These are phyloP conservation scores for Bombus terrestris DNA, from an alignment of 1,140 invertebrate species.

Conservation along the genomic window DNA sequence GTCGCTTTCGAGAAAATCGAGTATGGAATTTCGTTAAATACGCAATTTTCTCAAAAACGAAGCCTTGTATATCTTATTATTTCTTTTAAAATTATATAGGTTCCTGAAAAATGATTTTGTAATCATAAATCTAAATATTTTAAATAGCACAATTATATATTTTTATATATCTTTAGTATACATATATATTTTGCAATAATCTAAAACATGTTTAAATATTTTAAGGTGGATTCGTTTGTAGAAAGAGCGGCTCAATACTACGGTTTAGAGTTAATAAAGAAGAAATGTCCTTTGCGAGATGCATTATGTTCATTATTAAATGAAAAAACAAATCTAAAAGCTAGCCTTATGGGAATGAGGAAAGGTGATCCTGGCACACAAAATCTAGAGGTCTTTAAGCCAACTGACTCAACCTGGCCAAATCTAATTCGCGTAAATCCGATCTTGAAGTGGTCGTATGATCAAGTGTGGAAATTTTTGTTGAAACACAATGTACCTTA, in stretches of 20 bases:
- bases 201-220: background rate
- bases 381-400: constrained; percentile 84
- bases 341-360: constrained; percentile 94
- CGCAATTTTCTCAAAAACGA: no score
- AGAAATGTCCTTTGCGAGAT: constrained; percentile 88
- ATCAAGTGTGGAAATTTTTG: constrained; percentile 95
- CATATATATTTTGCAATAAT: background rate
- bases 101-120: no score
- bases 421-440: constrained; percentile 93
- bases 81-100: no score
- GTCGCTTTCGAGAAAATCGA: no score
- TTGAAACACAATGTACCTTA: constrained; percentile 91
- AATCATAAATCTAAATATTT: background rate
- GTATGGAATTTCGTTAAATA: no score
- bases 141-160: no score
- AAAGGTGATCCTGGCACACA: constrained; percentile 91
- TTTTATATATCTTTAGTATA: no score
- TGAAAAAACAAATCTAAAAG: constrained; percentile 88
- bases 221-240: constrained; percentile 91
- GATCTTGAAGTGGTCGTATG: constrained; percentile 94
- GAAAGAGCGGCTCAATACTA: constrained; percentile 88
- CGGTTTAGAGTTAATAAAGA: constrained; percentile 87
- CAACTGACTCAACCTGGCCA: constrained; percentile 93
- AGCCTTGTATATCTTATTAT: no score
- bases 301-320: constrained; percentile 86